Conservation (phyloP, 1,140 invertebrate species). For the Bilobella aurantiaca region DNA sequence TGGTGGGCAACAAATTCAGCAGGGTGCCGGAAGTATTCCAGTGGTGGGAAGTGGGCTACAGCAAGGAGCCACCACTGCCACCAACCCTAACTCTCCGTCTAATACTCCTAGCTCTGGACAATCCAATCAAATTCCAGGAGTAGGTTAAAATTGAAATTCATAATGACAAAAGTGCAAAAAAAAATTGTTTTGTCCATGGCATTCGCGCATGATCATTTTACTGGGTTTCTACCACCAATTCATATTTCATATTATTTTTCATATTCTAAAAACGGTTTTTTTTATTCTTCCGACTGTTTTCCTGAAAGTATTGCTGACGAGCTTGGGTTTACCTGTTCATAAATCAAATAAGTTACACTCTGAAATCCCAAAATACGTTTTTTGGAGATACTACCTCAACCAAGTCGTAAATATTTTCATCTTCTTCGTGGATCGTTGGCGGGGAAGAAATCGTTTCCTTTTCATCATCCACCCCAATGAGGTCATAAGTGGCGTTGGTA, state of each 20-base stretch:
- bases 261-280: background rate
- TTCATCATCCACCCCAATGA: conserved; percentile 7
- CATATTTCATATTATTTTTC: background rate
- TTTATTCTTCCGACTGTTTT: background rate
- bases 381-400: conserved; percentile 9
- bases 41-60: background rate
- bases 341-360: background rate
- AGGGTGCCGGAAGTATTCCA: background rate
- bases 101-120: no score
- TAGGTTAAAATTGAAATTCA: no score
- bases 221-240: no score
- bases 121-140: no score
- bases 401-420: conserved; percentile 15
- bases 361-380: background rate
- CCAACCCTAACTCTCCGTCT: no score
- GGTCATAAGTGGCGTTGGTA: conserved; percentile 21
- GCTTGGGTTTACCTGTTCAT: background rate
- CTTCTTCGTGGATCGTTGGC: background rate
- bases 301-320: background rate
- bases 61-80: background rate
- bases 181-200: no score
- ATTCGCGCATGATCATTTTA: no score
- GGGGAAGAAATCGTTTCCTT: no score
- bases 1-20: background rate
- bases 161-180: no score